Base-by-base conservation (phyloP, 2,888 invertebrate genomes). In the Panopea generosa region DNA sequence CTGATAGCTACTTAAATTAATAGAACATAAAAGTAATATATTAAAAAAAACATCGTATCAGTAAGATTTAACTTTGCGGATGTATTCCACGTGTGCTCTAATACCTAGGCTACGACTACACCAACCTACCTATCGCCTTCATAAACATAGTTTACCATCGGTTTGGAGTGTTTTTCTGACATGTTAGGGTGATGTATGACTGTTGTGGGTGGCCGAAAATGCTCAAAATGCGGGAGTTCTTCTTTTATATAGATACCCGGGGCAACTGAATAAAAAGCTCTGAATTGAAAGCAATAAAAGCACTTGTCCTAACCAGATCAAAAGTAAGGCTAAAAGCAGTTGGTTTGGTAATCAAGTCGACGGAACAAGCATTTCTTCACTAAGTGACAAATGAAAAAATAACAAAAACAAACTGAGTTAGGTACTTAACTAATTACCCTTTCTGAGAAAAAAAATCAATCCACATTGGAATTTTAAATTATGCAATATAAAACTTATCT, bases 131-230 rank as follows among this genome's bases (percentile, higher is more conserved):
- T 73, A 73, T 67, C 61, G 67, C 22, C 66, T 60, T 53, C 74
- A 77, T 77, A 77, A 77, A 77, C 63, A 72, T 69, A 65, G 69
- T 77, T 72, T 77, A 72, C 72, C 79, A 62, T 69, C 62, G 53
- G 47, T 52, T 73, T 68, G 29, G 75, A 75, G 79, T 66, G 72
- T 33, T 61, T 62, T 26, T 60, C 45, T 80, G 79, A 75, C 79
- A 72, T 61, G 45, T 75, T 62, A 61, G n/a, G 53, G 59, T 80
- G 79, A 80, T 80, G 49, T 80, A 80, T 72, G 72, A 72, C 53
- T 20, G 53, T 69, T 69, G 52, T 76, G 79, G 75, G 79, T 80
- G 79, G 79, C 75, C 79, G 45, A 29, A 57, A 72, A 76, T 49
- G 52, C 66, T 77, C 62, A 45, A 66, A 61, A 65, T 66, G 79